These are phyloP conservation scores for Drosophila cognata DNA, from an alignment of 2,888 invertebrate species.

Conservation along the genomic window DNA sequence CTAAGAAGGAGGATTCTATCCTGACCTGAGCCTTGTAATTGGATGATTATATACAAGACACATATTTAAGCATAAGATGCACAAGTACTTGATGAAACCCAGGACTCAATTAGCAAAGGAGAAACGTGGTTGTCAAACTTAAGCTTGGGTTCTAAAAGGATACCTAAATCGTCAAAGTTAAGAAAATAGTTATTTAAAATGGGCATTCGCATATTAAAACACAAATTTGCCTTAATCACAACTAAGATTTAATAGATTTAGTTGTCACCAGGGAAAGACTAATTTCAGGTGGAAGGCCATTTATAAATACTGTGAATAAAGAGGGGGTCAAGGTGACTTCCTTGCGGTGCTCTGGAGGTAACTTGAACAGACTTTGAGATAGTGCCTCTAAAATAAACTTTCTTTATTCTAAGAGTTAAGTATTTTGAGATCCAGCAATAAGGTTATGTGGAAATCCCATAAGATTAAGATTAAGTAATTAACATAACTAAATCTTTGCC, in stretches of 20 bases:
- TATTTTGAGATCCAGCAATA: background rate
- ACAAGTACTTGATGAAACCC: background rate
- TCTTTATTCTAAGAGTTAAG: background rate
- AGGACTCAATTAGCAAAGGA: background rate
- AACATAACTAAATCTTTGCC: background rate
- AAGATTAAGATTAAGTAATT: background rate
- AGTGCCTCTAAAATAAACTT: background rate
- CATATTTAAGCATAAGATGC: background rate
- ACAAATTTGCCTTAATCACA: background rate
- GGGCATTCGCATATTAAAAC: background rate
- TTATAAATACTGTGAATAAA: background rate
- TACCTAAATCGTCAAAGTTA: background rate
- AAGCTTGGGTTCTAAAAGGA: background rate
- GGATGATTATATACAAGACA: background rate
- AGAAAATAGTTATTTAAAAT: background rate
- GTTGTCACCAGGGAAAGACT: background rate
- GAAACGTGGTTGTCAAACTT: background rate
- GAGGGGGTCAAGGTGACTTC: background rate
- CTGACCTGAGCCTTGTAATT: background rate
- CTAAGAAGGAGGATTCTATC: background rate
- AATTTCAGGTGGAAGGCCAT: background rate
- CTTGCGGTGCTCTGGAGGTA: background rate
- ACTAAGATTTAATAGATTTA: background rate
- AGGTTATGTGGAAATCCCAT: background rate
- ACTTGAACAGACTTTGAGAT: background rate